phyloP scores from a whole-genome alignment of 1,140 invertebrate species.

The Araneus ventricosus region DNA sequence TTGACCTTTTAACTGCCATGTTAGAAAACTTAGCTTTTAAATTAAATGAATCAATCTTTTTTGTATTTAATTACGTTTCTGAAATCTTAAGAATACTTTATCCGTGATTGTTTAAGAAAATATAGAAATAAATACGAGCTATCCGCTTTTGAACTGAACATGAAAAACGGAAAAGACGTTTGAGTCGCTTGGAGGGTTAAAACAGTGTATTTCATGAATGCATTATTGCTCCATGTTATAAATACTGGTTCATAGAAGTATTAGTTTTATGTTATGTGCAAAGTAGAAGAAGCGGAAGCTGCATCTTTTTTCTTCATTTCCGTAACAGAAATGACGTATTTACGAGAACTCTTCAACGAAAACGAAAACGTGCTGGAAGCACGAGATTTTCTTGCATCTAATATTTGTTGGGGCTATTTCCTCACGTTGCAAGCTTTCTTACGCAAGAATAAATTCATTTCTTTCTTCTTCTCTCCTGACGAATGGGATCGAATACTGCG shows the following conservation, averaged over 20 bases:
- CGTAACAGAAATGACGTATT: slow-evolving; percentile 11
- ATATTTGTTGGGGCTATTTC: slow-evolving; percentile 1
- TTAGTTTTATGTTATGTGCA: neutral
- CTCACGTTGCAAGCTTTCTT: neutral
- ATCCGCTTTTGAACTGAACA: no score
- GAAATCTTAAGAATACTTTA: no score
- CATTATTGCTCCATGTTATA: neutral
- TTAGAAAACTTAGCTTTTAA: no score
- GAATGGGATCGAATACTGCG: neutral
- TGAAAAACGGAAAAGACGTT: no score
- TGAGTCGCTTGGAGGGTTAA: no score
- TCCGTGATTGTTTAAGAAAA: no score
- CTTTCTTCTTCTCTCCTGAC: neutral
- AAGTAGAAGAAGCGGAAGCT: neutral
- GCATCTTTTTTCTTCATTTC: neutral
- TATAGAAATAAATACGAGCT: no score
- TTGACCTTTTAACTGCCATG: no score
- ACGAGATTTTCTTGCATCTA: neutral
- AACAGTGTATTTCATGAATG: no score
- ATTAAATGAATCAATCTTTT: no score
- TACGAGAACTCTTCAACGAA: neutral
- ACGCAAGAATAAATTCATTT: neutral
- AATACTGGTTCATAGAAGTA: neutral
- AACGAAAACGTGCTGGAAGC: neutral
- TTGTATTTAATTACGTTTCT: no score